These are phyloP conservation scores for Lepus americanus DNA, from an alignment of 2,113 vertebrate species.

Conservation along the genomic window DNA sequence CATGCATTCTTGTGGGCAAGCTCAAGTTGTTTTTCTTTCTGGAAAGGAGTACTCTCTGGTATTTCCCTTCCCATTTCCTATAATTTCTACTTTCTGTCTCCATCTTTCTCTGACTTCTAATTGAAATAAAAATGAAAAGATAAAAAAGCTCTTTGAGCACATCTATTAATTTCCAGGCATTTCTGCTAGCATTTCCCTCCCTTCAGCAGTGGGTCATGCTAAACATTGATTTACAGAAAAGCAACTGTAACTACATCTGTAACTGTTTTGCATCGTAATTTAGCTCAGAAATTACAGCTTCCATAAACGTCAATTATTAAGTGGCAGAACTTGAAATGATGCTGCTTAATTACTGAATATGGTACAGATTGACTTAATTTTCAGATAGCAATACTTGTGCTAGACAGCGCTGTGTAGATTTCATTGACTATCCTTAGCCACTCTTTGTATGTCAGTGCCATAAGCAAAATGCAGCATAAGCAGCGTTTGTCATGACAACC, in stretches of 20 bases:
- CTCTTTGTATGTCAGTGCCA: not conserved
- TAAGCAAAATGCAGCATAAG: not conserved
- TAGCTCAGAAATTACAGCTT: conserved; percentile 66
- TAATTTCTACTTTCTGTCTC: not conserved
- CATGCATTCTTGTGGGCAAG: not conserved
- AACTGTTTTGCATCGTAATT: not conserved
- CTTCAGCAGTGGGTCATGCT: not conserved
- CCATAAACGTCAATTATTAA: conserved; percentile 56
- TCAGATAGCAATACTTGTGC: conserved; percentile 32
- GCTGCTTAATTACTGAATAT: conserved; percentile 70
- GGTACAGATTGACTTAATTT: not conserved
- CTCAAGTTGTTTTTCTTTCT: not conserved
- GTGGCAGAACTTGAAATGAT: conserved; percentile 59
- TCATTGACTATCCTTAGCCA: not conserved
- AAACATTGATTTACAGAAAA: conserved; percentile 61
- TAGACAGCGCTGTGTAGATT: conserved; percentile 20
- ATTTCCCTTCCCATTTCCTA: not conserved
- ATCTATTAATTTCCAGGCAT: not conserved
- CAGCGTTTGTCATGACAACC: not conserved
- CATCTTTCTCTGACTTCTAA: not conserved
- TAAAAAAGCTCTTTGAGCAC: conserved; percentile 5
- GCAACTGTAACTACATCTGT: not conserved
- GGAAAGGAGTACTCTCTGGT: not conserved
- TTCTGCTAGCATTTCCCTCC: not conserved
- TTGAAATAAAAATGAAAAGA: conserved; percentile 1